These are phyloP conservation scores for Latrodectus hesperus DNA, from an alignment of 2,888 invertebrate species.

Conservation along the genomic window DNA sequence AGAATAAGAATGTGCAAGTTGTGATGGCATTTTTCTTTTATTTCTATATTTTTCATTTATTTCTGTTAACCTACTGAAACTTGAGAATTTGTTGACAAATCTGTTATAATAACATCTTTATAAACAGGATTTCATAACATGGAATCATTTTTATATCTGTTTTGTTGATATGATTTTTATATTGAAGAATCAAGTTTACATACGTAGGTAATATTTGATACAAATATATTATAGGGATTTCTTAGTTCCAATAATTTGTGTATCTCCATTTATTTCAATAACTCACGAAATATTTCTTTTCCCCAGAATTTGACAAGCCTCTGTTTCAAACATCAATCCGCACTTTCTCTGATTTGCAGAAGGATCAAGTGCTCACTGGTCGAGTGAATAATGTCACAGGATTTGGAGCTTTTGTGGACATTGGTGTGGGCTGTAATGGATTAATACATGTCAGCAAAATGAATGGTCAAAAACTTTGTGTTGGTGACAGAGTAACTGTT, in stretches of 20 bases:
- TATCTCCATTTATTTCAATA: background rate
- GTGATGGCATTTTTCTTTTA: too few species aligned
- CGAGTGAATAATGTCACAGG: slow-evolving; percentile 88
- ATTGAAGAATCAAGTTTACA: too few species aligned
- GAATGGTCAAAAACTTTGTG: slow-evolving; percentile 26
- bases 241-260: background rate
- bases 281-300: background rate
- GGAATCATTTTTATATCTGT: too few species aligned
- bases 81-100: too few species aligned
- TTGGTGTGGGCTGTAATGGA: slow-evolving; percentile 74
- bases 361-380: slow-evolving; percentile 77
- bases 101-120: too few species aligned
- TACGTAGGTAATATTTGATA: too few species aligned
- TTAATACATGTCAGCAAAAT: slow-evolving; percentile 65
- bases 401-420: slow-evolving; percentile 93
- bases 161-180: too few species aligned
- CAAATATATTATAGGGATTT: background rate
- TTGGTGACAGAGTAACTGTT: slow-evolving; percentile 58
- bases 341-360: slow-evolving; percentile 77
- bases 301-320: slow-evolving; percentile 79
- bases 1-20: too few species aligned
- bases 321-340: slow-evolving; percentile 85
- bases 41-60: too few species aligned
- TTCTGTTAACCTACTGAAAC: too few species aligned
- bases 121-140: too few species aligned